These are phyloP conservation scores for Alectoris magna DNA, from an alignment of 2,797 vertebrate species.

Conservation along the genomic window DNA sequence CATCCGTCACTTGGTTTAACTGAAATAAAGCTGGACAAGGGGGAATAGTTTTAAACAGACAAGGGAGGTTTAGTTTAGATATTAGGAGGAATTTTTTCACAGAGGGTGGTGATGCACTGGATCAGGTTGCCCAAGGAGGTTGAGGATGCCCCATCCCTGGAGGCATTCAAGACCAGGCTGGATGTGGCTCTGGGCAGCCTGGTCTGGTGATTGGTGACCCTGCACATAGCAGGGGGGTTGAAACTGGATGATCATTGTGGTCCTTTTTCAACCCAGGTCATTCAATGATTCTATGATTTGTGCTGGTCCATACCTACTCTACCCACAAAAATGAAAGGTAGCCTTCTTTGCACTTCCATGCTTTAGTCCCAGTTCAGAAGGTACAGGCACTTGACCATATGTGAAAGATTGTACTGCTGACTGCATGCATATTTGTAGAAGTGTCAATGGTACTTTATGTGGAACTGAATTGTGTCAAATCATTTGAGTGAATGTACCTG, in stretches of 20 bases:
- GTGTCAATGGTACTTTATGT: not conserved
- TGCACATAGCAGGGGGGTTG: too few relatives aligned
- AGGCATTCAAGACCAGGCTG: too few relatives aligned
- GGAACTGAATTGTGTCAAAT: not conserved
- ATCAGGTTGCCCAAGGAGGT: too few relatives aligned
- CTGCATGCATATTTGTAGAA: not conserved
- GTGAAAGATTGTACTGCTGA: not conserved
- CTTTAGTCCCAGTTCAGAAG: not conserved
- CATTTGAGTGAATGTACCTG: not conserved
- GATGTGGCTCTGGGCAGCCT: too few relatives aligned
- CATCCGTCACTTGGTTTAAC: not conserved
- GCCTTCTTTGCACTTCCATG: fast-evolving
- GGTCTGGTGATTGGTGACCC: too few relatives aligned
- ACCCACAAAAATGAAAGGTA: not conserved
- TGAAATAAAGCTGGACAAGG: not conserved
- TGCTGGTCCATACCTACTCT: not conserved
- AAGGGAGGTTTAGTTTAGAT: too few relatives aligned
- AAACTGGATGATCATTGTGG: too few relatives aligned
- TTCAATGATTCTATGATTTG: not conserved
- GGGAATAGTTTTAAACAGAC: too few relatives aligned
- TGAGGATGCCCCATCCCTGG: too few relatives aligned
- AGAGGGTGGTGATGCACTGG: too few relatives aligned
- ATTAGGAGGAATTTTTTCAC: too few relatives aligned
- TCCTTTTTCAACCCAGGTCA: too few relatives aligned
- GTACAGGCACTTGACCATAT: not conserved